Evolutionary conservation across 2,888 invertebrate genomes (phyloP).

Genomic region (Mythimna loreyi): DNA sequence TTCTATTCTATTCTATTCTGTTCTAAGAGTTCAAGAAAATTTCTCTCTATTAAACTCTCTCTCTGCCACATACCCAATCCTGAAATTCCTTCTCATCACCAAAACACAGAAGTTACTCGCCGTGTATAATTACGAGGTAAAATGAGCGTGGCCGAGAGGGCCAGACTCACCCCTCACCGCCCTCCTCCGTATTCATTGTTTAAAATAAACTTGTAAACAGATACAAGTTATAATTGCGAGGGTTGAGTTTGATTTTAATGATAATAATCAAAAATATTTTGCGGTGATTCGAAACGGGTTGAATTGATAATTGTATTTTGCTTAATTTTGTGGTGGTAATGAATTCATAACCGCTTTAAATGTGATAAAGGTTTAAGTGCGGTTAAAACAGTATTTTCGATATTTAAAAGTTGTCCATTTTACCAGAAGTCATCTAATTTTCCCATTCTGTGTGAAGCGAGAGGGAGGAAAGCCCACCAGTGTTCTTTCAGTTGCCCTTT

Average conservation of each 20-base stretch:
- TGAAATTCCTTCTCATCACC: slow-evolving; percentile 46
- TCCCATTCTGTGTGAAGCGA: too few species aligned
- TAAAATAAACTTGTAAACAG: slow-evolving; percentile 71
- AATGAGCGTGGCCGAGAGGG: slow-evolving; percentile 82
- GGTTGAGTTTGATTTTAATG: slow-evolving; percentile 52
- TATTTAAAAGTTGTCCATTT: too few species aligned
- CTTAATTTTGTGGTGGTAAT: background rate
- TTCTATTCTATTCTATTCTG: too few species aligned
- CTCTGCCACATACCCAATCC: slow-evolving; percentile 57
- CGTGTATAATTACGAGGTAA: slow-evolving; percentile 84
- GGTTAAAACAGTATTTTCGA: background rate
- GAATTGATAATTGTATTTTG: slow-evolving; percentile 17
- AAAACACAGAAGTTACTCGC: slow-evolving; percentile 73
- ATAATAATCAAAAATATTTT: slow-evolving; percentile 42
- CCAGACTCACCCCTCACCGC: slow-evolving; percentile 68
- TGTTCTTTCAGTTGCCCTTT: too few species aligned
- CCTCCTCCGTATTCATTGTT: slow-evolving; percentile 73
- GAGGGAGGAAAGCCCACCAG: too few species aligned
- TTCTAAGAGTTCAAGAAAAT: too few species aligned
- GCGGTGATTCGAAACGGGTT: slow-evolving; percentile 37
- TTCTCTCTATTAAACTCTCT: background rate
- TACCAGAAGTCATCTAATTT: too few species aligned
- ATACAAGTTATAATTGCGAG: slow-evolving; percentile 60
- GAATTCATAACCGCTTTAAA: background rate
- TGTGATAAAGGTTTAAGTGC: too few species aligned